Percentiles rank a stretch among this genome's conserved stretches.
These are phyloP conservation scores for Chaetogeoica ovagalla DNA, from an alignment of 2,888 invertebrate genomes.

Conservation along the genomic window DNA sequence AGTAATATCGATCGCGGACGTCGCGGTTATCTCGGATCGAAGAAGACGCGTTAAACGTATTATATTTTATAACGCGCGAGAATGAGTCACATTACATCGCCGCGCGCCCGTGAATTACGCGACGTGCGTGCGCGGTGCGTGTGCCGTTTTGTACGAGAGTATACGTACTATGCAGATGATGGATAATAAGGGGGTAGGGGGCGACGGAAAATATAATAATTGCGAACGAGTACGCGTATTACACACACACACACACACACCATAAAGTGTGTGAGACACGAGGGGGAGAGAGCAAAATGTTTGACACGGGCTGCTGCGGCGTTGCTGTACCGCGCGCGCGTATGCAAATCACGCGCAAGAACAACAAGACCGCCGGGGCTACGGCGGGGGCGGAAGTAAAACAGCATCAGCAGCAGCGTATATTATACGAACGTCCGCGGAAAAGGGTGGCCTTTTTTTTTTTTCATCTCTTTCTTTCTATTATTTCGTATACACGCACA, in stretches of 20 bases:
- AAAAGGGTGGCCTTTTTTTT: constrained; percentile 37
- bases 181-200: neutral
- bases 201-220: constrained; percentile 49
- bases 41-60: no score
- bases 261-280: neutral
- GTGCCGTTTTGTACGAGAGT: no score
- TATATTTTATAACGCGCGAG: no score
- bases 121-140: no score
- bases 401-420: neutral
- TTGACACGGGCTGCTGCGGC: constrained; percentile 26
- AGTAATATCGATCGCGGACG: no score
- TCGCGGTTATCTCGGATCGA: no score
- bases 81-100: no score
- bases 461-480: constrained; percentile 12
- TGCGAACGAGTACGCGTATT: constrained; percentile 18
- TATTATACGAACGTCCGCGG: neutral
- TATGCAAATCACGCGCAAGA: constrained; percentile 49
- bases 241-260: no score
- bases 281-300: constrained; percentile 45
- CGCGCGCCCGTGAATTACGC: no score
- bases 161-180: no score
- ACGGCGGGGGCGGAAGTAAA: constrained; percentile 42
- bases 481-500: constrained; percentile 18
- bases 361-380: constrained; percentile 18
- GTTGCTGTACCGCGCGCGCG: neutral